These are phyloP conservation scores for Agrochola lychnidis DNA, from an alignment of 2,888 invertebrate genomes.

Conservation along the genomic window DNA sequence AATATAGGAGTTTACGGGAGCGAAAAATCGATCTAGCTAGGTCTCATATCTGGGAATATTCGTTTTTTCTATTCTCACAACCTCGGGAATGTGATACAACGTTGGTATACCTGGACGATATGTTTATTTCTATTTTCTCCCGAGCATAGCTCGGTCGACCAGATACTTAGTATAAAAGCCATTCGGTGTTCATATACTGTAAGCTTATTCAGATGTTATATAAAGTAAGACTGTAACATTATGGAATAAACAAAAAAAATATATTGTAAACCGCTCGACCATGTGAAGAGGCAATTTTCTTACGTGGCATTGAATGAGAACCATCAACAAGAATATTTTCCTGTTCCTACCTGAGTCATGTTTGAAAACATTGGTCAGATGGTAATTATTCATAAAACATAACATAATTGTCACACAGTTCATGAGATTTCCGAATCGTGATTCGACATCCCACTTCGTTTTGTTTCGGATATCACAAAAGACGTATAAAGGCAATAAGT, in stretches of 20 bases:
- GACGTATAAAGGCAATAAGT: background rate
- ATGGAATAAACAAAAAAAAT: too few species aligned
- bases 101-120: too few species aligned
- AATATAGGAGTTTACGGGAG: too few species aligned
- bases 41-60: too few species aligned
- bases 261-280: background rate
- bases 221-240: too few species aligned
- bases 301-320: slow-evolving; percentile 6
- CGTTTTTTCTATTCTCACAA: too few species aligned
- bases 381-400: slow-evolving; percentile 36
- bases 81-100: too few species aligned
- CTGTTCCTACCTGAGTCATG: slow-evolving; percentile 48
- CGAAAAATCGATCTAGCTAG: too few species aligned
- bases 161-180: too few species aligned
- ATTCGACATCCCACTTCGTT: background rate
- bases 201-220: background rate
- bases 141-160: too few species aligned
- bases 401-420: slow-evolving; percentile 9
- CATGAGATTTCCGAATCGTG: background rate
- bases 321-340: slow-evolving; percentile 51
- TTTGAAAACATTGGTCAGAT: slow-evolving; percentile 42
- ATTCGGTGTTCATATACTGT: background rate
- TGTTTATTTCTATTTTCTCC: too few species aligned
- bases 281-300: slow-evolving; percentile 14
- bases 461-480: background rate